A percentile compares a stretch with the other conserved stretches of the same genome.
Evolutionary conservation across 2,113 vertebrate species (phyloP).

Genomic region (Pluvianellus socialis): DNA sequence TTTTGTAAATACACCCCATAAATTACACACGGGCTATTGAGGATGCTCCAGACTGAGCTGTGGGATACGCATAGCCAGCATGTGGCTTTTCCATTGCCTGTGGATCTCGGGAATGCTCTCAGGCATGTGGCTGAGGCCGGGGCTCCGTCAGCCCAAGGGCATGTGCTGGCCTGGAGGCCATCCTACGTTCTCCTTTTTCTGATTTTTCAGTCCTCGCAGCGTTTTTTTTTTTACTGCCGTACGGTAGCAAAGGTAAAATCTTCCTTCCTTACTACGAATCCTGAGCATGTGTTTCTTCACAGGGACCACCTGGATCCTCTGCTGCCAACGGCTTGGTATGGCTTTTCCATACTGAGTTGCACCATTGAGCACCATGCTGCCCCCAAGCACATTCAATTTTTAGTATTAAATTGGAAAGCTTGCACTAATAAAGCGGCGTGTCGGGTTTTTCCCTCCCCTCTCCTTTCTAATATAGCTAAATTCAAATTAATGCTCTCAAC

Average conservation of each 20-base stretch:
- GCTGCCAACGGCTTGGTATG: not conserved
- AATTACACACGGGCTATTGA: not conserved
- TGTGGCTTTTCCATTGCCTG: slow-evolving; percentile 32
- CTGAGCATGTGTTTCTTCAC: not conserved
- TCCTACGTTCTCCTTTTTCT: not conserved
- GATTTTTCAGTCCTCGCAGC: not conserved
- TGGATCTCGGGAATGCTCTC: not conserved
- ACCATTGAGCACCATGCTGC: not conserved
- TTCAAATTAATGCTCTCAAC: slow-evolving; percentile 19
- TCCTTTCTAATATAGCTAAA: not conserved
- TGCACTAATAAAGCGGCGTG: not conserved
- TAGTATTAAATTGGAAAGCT: not conserved
- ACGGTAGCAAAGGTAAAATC: not conserved
- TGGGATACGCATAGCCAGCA: not conserved
- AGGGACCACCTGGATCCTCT: not conserved
- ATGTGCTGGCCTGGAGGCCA: not conserved
- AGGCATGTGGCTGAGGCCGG: not conserved
- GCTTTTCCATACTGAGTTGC: not conserved
- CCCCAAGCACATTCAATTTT: not conserved
- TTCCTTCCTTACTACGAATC: not conserved
- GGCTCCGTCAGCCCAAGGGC: accelerated
- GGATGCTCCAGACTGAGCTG: not conserved
- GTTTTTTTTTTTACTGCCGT: not conserved
- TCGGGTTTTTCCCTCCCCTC: not conserved
- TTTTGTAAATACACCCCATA: slow-evolving; percentile 14